Evolutionary conservation across 1,140 invertebrate species (phyloP).

Genomic region (Contarinia nasturtii): DNA sequence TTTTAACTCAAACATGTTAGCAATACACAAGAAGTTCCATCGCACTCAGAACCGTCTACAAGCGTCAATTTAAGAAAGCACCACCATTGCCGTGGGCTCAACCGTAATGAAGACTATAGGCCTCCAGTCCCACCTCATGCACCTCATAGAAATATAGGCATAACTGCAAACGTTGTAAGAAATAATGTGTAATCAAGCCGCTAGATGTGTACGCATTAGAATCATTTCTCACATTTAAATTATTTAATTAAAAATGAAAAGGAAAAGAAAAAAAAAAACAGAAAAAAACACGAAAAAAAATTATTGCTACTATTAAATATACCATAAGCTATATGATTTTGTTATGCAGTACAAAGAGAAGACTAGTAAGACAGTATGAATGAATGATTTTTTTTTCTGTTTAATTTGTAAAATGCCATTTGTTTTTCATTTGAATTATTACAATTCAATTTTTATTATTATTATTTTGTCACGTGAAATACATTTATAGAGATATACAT

Average conservation of each 20-base stretch:
- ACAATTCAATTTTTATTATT: not conserved
- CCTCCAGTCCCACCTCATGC: slow-evolving; percentile 74
- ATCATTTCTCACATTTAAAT: not conserved
- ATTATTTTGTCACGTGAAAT: not conserved
- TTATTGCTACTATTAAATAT: too few relatives aligned
- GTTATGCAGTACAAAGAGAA: not conserved
- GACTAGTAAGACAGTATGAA: not conserved
- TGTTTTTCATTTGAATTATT: not conserved
- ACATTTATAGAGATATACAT: not conserved
- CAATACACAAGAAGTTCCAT: slow-evolving; percentile 31
- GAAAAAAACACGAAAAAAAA: too few relatives aligned
- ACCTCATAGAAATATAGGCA: slow-evolving; percentile 55
- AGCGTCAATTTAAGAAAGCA: slow-evolving; percentile 12
- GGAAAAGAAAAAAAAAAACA: too few relatives aligned
- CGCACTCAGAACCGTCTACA: slow-evolving; percentile 25
- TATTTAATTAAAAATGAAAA: not conserved
- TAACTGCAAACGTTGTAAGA: slow-evolving; percentile 13
- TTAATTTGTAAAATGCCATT: not conserved
- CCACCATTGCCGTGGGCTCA: slow-evolving; percentile 3
- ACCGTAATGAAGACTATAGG: slow-evolving; percentile 40
- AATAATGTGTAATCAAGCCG: slow-evolving; percentile 10
- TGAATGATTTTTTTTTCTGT: not conserved
- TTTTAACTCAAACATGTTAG: slow-evolving; percentile 1
- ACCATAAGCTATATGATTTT: not conserved
- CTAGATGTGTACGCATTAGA: not conserved